These are phyloP conservation scores for Nerophis lumbriciformis DNA, from an alignment of 2,113 vertebrate species.

Conservation along the genomic window DNA sequence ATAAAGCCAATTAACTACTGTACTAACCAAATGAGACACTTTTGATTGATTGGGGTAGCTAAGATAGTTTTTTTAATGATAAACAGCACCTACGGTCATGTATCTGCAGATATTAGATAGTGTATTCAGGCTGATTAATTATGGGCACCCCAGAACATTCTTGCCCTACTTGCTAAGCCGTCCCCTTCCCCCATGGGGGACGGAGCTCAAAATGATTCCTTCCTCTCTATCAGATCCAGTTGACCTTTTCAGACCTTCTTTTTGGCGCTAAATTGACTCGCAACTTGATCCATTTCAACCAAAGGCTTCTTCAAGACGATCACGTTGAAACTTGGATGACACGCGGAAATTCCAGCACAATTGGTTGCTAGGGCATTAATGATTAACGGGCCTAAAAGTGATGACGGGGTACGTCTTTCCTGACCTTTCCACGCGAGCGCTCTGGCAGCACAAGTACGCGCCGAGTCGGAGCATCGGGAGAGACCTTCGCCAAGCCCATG, in stretches of 20 bases:
- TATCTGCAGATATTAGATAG: too few relatives aligned
- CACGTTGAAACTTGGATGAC: conserved; percentile 43
- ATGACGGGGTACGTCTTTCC: conserved; percentile 41
- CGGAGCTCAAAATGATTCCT: conserved; percentile 32
- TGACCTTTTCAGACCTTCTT: conserved; percentile 37
- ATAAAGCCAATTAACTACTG: not conserved
- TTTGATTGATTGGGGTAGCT: not conserved
- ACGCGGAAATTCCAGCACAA: conserved; percentile 43
- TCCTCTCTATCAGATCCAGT: conserved; percentile 42
- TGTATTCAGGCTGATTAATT: conserved; percentile 4
- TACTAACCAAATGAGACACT: too few relatives aligned
- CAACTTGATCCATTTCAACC: conserved; percentile 37
- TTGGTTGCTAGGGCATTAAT: conserved; percentile 46
- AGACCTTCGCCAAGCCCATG: conserved; percentile 31
- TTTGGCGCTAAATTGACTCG: conserved; percentile 25
- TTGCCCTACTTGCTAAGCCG: conserved; percentile 18
- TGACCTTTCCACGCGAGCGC: conserved; percentile 60
- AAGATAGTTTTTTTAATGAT: too few relatives aligned
- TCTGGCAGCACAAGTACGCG: conserved; percentile 52
- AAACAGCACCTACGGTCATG: too few relatives aligned
- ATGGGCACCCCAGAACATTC: not conserved
- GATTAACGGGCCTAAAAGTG: conserved; percentile 45
- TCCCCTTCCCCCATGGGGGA: conserved; percentile 14
- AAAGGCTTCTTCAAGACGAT: conserved; percentile 39
- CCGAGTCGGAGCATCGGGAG: conserved; percentile 50